phyloP scores from a whole-genome alignment of 2,797 vertebrate genomes.

The Peromyscus nudipes region DNA sequence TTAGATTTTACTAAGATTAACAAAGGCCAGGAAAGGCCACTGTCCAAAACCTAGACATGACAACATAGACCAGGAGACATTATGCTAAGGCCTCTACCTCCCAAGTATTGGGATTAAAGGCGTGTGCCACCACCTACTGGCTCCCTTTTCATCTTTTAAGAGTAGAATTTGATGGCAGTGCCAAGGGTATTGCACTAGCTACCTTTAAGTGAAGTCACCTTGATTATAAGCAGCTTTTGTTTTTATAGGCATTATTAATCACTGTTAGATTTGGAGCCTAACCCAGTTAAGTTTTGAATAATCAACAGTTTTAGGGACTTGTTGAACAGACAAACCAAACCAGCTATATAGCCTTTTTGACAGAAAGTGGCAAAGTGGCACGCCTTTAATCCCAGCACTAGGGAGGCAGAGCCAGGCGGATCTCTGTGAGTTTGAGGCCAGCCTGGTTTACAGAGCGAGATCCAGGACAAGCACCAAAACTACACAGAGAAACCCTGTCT shows the following conservation, averaged over 20 bases:
- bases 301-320: slow-evolving; percentile 11
- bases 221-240: slow-evolving; percentile 18
- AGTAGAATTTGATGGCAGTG: not conserved
- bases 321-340: not conserved
- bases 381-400: too few relatives aligned
- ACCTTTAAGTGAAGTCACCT: slow-evolving; percentile 21
- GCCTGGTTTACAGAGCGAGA: too few relatives aligned
- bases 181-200: not conserved
- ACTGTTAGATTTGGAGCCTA: slow-evolving; percentile 37
- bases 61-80: not conserved
- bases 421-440: too few relatives aligned
- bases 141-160: not conserved
- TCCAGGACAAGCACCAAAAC: too few relatives aligned
- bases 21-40: not conserved
- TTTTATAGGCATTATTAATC: not conserved
- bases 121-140: too few relatives aligned
- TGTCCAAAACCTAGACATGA: not conserved
- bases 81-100: not conserved
- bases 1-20: slow-evolving; percentile 29
- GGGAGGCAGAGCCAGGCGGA: too few relatives aligned
- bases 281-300: slow-evolving; percentile 47
- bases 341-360: not conserved
- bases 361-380: not conserved
- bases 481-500: too few relatives aligned
- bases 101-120: not conserved